These are phyloP conservation scores for Euleptes europaea DNA, from an alignment of 2,113 vertebrate species.

Conservation along the genomic window DNA sequence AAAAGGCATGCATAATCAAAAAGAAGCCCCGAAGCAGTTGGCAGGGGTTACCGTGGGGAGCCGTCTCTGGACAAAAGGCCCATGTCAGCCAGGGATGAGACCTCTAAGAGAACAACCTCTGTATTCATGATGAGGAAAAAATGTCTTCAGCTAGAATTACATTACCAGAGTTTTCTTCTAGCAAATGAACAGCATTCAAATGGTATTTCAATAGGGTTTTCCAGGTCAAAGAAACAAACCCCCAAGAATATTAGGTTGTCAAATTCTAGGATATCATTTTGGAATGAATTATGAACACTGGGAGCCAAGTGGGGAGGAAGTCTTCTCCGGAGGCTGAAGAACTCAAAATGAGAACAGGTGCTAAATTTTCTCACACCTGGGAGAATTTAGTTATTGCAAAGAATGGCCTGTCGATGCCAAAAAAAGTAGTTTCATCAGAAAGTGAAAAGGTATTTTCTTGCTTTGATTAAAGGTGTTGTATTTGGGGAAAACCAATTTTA, in stretches of 20 bases:
- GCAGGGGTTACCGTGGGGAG: no score
- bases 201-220: background rate
- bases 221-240: background rate
- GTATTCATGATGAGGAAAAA: background rate
- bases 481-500: background rate
- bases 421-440: background rate
- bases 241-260: background rate
- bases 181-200: background rate
- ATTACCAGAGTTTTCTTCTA: background rate
- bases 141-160: background rate
- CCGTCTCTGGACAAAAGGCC: no score
- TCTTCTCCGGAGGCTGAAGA: background rate
- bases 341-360: background rate
- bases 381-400: background rate
- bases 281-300: background rate
- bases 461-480: background rate
- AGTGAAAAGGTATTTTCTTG: background rate
- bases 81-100: no score
- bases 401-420: background rate
- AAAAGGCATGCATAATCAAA: no score
- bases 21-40: no score
- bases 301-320: background rate
- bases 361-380: constrained; percentile 2
- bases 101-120: background rate
- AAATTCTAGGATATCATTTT: background rate